Evolutionary conservation across 64 coral and sea anemone genomes (phyloP).

Genomic region (Astreopora myriophthalma): DNA sequence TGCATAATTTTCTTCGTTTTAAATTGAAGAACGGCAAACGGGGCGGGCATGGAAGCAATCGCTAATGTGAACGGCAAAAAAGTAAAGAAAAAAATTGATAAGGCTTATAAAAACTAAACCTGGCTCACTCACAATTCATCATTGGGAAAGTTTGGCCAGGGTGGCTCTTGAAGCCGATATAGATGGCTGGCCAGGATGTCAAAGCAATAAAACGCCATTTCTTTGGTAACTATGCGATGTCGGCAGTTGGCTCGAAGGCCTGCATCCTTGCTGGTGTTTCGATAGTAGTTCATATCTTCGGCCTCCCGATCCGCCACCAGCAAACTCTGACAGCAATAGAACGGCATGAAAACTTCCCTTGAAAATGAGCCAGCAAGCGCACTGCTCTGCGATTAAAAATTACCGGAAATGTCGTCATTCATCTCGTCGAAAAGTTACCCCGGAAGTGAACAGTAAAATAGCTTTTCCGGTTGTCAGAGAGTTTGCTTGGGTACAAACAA

Average conservation of each 20-base stretch:
- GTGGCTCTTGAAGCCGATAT: constrained; percentile 80
- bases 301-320: constrained; percentile 78
- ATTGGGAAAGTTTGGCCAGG: constrained; percentile 95
- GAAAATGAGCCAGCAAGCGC: constrained; percentile 73
- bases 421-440: not conserved
- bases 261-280: constrained; percentile 84
- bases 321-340: constrained; percentile 93
- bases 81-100: not conserved
- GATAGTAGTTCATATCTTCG: constrained; percentile 93
- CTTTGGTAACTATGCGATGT: constrained; percentile 93
- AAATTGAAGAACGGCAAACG: not conserved
- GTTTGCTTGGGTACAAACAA: too few species aligned
- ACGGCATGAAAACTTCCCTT: constrained; percentile 81
- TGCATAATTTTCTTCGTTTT: not conserved
- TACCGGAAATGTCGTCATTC: constrained; percentile 57
- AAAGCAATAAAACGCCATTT: constrained; percentile 99
- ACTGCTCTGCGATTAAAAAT: constrained; percentile 69
- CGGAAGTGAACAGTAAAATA: not conserved
- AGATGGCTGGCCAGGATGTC: constrained; percentile 93
- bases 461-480: not conserved
- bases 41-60: too few species aligned
- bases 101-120: too few species aligned
- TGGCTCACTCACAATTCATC: constrained; percentile 91
- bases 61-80: not conserved
- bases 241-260: constrained; percentile 71